Conservation (phyloP, 2,888 invertebrate species). For the Melanchra persicariae region DNA sequence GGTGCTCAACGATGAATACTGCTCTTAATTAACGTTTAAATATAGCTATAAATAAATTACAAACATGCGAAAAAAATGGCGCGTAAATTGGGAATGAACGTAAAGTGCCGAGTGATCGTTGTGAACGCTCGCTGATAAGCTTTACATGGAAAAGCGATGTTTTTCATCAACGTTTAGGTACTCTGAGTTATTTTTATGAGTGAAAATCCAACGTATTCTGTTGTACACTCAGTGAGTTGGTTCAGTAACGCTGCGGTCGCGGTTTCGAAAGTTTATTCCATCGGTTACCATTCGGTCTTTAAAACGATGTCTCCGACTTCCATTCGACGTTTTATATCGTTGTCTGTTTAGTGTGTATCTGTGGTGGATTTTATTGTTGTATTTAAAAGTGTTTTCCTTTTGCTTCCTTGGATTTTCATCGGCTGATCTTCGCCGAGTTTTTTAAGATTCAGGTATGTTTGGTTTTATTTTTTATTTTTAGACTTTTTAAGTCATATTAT, state of each 20-base stretch:
- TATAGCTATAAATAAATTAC: slow-evolving; percentile 15
- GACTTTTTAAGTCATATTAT: slow-evolving; percentile 16
- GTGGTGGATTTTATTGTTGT: slow-evolving; percentile 66
- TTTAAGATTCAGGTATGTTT: slow-evolving; percentile 62
- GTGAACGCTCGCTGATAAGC: slow-evolving; percentile 62
- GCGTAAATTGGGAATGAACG: slow-evolving; percentile 38
- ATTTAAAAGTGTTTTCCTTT: slow-evolving; percentile 55
- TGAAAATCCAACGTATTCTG: slow-evolving; percentile 76
- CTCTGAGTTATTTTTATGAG: slow-evolving; percentile 82
- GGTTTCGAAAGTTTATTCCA: slow-evolving; percentile 67
- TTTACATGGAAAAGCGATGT: slow-evolving; percentile 73
- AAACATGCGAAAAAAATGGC: slow-evolving; percentile 27
- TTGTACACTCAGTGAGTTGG: slow-evolving; percentile 58
- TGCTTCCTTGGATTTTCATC: slow-evolving; percentile 59
- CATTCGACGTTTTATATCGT: slow-evolving; percentile 56
- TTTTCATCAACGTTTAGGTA: slow-evolving; percentile 75
- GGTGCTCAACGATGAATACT: slow-evolving; percentile 27
- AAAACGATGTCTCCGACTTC: slow-evolving; percentile 60
- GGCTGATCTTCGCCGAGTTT: slow-evolving; percentile 35
- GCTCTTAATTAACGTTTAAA: slow-evolving; percentile 20
- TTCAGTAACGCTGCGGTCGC: slow-evolving; percentile 65
- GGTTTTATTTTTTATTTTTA: slow-evolving; percentile 8
- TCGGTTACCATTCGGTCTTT: slow-evolving; percentile 62
- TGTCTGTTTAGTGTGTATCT: slow-evolving; percentile 65
- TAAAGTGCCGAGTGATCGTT: slow-evolving; percentile 55